Evolutionary conservation across 2,888 invertebrate species (phyloP).

Genomic region (Phrixothrix hirtus): DNA sequence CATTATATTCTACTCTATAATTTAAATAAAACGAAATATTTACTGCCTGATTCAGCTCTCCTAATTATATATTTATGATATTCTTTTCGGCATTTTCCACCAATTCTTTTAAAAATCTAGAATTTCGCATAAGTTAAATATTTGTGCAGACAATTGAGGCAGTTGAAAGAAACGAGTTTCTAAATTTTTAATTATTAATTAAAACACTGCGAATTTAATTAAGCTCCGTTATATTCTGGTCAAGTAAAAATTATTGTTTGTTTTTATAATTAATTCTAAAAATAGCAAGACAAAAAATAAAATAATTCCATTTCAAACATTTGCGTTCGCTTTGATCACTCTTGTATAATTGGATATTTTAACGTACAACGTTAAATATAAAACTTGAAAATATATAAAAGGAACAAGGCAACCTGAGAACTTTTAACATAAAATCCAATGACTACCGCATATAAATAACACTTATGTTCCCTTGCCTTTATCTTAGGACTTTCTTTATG

Average conservation of each 20-base stretch:
- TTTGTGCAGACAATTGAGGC: slow-evolving; percentile 12
- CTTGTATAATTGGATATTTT: slow-evolving; percentile 1
- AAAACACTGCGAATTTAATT: slow-evolving; percentile 32
- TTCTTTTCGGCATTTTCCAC: not conserved
- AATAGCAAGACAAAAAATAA: slow-evolving; percentile 4
- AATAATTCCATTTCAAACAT: slow-evolving; percentile 4
- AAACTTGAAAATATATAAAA: too few relatives aligned
- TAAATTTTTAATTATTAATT: slow-evolving; percentile 35
- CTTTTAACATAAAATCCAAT: too few relatives aligned
- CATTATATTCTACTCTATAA: too few relatives aligned
- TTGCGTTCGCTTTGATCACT: not conserved
- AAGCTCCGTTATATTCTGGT: slow-evolving; percentile 18
- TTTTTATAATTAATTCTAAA: slow-evolving; percentile 11
- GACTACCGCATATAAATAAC: too few relatives aligned
- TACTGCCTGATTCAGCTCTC: too few relatives aligned
- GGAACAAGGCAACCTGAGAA: too few relatives aligned
- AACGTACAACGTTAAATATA: not conserved
- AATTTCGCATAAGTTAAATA: slow-evolving; percentile 12
- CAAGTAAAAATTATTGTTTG: slow-evolving; percentile 14
- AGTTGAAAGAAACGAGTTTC: slow-evolving; percentile 17
- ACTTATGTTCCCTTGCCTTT: not conserved
- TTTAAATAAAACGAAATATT: too few relatives aligned
- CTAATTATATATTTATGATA: not conserved
- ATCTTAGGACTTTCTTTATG: not conserved
- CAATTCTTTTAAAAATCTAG: not conserved